phyloP scores from a whole-genome alignment of 92 coral and sea anemone species.

The Meandrina meandrites region DNA sequence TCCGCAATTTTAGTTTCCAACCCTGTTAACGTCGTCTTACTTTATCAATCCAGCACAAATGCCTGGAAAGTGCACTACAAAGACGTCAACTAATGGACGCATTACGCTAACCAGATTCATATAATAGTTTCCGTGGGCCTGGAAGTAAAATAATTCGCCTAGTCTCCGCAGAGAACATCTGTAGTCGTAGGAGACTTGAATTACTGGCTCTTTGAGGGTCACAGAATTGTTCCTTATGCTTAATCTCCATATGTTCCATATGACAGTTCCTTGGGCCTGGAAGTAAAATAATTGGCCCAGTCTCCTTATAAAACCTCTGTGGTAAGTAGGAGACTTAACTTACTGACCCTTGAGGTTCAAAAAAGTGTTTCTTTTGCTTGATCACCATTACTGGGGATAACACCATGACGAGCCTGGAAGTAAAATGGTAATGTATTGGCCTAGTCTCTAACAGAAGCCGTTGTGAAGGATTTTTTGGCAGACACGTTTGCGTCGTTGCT shows the following conservation, averaged over 20 bases:
- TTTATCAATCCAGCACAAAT: neutral
- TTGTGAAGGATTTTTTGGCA: neutral
- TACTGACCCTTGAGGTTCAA: neutral
- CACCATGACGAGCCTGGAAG: neutral
- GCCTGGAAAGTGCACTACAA: neutral
- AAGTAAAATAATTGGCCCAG: constrained; percentile 10
- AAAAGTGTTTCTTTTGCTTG: neutral
- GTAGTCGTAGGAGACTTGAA: neutral
- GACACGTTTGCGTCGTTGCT: neutral
- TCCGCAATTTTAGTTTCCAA: too few species aligned
- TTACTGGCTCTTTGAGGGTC: neutral
- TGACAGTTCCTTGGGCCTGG: neutral
- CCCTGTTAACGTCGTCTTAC: too few species aligned
- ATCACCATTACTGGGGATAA: neutral
- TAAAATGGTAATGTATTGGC: constrained; percentile 5
- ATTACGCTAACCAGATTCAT: too few species aligned
- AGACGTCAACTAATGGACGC: neutral
- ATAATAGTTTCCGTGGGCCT: constrained; percentile 22
- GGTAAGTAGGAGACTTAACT: neutral
- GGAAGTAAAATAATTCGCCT: constrained; percentile 23
- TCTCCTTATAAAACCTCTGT: neutral
- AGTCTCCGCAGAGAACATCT: neutral
- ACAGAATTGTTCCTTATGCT: neutral
- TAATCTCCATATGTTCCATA: neutral
- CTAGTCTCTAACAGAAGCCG: neutral